Conservation (phyloP, 2,113 vertebrate species). For the Xiphophorus maculatus region DNA sequence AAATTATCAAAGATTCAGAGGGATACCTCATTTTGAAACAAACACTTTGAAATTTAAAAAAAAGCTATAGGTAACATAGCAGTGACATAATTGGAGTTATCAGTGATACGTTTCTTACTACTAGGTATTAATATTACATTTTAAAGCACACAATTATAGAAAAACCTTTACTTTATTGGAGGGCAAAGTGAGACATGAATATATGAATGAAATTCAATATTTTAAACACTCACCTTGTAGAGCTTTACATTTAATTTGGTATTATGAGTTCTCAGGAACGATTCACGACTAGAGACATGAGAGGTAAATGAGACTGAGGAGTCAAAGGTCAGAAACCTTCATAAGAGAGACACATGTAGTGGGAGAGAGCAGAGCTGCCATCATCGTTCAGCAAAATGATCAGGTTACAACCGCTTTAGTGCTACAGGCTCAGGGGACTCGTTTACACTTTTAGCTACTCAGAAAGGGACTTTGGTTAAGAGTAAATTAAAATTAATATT, state of each 20-base stretch:
- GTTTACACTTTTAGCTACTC: constrained; percentile 7
- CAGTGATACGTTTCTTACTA: too few species aligned
- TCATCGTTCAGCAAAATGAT: constrained; percentile 24
- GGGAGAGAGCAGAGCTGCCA: background rate
- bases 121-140: background rate
- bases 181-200: background rate
- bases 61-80: too few species aligned
- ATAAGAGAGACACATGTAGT: constrained; percentile 67
- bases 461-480: constrained; percentile 6
- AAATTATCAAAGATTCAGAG: background rate
- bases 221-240: constrained; percentile 49
- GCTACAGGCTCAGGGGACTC: background rate
- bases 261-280: constrained; percentile 56
- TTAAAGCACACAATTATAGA: background rate
- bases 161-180: background rate
- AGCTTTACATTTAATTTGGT: constrained; percentile 77
- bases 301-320: constrained; percentile 59
- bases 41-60: background rate
- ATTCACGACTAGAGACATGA: constrained; percentile 62
- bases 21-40: too few species aligned
- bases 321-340: constrained; percentile 72
- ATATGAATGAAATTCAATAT: constrained; percentile 45
- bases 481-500: constrained; percentile 1
- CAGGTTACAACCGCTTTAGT: constrained; percentile 10
- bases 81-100: too few species aligned